Evolutionary conservation across 2,888 invertebrate genomes (phyloP).

Genomic region (Cantharis rufa): DNA sequence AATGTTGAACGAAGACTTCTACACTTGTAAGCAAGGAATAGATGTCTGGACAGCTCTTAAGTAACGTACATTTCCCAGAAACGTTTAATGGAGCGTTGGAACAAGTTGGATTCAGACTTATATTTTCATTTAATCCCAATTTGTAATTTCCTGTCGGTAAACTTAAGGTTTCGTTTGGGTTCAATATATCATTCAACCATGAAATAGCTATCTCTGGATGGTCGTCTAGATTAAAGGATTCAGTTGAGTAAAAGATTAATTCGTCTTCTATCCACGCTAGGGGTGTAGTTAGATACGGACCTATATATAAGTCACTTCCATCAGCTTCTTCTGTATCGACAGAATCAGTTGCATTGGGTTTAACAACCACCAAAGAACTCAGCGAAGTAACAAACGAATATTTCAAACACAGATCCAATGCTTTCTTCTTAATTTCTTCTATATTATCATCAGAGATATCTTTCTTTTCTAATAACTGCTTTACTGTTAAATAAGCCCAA

Average conservation of each 20-base stretch:
- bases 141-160: not conserved
- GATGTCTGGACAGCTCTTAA: not conserved
- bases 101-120: not conserved
- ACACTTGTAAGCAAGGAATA: not conserved
- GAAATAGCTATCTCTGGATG: not conserved
- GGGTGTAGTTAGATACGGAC: no score
- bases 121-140: not conserved
- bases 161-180: not conserved
- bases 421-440: constrained; percentile 56
- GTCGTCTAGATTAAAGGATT: not conserved
- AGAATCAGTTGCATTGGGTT: constrained; percentile 62
- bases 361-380: constrained; percentile 69
- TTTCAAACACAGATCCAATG: constrained; percentile 63
- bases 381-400: constrained; percentile 71
- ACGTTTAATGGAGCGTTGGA: not conserved
- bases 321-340: constrained; percentile 56
- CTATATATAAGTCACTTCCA: constrained; percentile 32
- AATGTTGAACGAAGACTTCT: not conserved
- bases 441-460: constrained; percentile 39
- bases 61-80: not conserved
- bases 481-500: constrained; percentile 71
- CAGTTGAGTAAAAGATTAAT: not conserved
- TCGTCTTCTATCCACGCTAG: not conserved
- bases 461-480: constrained; percentile 63
- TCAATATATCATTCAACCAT: not conserved